Percentiles rank a stretch among this genome's conserved stretches.
Conservation (phyloP, 2,888 invertebrate genomes). For the Drosophila sordidapex region DNA sequence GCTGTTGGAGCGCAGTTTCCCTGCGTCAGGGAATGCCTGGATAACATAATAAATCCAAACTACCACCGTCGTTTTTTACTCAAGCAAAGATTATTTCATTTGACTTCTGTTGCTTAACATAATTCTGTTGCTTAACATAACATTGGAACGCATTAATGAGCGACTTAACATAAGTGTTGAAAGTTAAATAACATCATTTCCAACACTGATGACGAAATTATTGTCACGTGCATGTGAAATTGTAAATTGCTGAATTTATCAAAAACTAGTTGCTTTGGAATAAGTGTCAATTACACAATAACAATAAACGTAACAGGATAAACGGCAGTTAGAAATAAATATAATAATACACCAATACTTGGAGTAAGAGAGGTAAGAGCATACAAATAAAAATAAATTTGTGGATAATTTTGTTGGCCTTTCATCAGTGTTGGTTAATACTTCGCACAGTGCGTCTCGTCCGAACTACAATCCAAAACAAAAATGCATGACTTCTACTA, state of each 20-base stretch:
- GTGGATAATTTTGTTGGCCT: too few species aligned
- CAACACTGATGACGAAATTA: neutral
- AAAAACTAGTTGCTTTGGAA: neutral
- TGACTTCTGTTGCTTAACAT: too few species aligned
- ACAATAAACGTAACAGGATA: neutral
- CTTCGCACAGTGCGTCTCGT: constrained; percentile 63
- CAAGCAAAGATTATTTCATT: too few species aligned
- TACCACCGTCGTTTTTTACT: too few species aligned
- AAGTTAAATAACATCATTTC: too few species aligned
- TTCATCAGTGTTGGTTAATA: constrained; percentile 55
- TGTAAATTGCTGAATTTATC: neutral
- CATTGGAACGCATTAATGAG: too few species aligned
- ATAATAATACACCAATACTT: too few species aligned
- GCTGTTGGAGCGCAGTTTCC: too few species aligned
- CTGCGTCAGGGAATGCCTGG: too few species aligned
- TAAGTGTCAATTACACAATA: neutral
- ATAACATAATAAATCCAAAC: too few species aligned
- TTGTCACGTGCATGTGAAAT: accelerated
- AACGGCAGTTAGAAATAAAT: neutral
- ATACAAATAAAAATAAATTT: neutral
- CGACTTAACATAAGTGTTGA: too few species aligned
- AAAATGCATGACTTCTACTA: constrained; percentile 88
- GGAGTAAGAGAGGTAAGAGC: neutral
- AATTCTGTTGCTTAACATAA: too few species aligned
- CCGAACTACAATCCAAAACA: constrained; percentile 30